Evolutionary conservation across 2,113 vertebrate genomes (phyloP).

Genomic region (Peromyscus leucopus): DNA sequence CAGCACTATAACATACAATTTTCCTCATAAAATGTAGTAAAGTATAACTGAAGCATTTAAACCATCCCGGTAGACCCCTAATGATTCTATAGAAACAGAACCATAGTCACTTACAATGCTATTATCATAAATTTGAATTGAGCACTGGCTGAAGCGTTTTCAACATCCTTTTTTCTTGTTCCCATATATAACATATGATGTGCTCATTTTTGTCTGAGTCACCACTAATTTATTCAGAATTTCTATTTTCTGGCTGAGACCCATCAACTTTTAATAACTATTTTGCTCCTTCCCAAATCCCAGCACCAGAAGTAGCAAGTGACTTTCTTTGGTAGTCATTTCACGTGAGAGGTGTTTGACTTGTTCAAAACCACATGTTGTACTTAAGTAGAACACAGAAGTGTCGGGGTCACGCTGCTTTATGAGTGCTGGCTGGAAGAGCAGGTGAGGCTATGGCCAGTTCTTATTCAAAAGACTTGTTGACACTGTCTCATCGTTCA

Average conservation of each 20-base stretch:
- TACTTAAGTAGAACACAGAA: neutral
- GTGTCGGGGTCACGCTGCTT: neutral
- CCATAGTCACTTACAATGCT: constrained; percentile 68
- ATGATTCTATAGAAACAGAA: constrained; percentile 75
- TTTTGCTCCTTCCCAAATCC: constrained; percentile 5
- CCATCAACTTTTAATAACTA: constrained; percentile 43
- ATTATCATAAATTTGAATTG: constrained; percentile 73
- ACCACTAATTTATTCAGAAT: constrained; percentile 30
- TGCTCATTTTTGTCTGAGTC: constrained; percentile 61
- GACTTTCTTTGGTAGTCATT: neutral
- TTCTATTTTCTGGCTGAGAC: constrained; percentile 34
- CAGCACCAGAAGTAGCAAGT: constrained; percentile 19
- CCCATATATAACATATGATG: constrained; percentile 55
- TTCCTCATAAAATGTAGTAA: constrained; percentile 72
- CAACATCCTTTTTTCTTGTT: constrained; percentile 55
- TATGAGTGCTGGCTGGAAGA: neutral
- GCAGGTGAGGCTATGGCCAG: neutral
- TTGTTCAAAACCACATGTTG: neutral
- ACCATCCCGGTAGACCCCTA: constrained; percentile 68
- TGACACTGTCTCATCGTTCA: neutral
- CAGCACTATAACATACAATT: constrained; percentile 67
- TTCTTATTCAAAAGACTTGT: neutral
- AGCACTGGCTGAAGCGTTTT: constrained; percentile 53
- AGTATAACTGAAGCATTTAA: constrained; percentile 74
- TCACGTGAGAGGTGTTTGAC: neutral